Evolutionary conservation across 2,113 vertebrate species (phyloP).

Genomic region (Hylia prasina): DNA sequence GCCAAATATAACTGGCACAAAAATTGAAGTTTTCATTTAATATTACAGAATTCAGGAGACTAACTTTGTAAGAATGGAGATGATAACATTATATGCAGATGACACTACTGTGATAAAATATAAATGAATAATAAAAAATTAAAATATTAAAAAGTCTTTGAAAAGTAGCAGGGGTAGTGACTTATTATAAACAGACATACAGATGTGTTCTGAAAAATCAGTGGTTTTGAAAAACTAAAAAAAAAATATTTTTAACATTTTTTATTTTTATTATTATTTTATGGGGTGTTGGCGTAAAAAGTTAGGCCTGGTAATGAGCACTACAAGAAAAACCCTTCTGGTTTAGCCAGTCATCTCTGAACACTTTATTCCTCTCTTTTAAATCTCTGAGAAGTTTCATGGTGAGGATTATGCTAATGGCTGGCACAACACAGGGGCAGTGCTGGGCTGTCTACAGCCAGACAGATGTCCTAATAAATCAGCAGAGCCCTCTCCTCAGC

Average conservation of each 20-base stretch:
- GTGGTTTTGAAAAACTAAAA: neutral
- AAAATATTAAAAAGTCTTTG: neutral
- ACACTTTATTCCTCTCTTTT: slow-evolving; percentile 29
- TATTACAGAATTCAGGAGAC: neutral
- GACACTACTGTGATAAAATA: neutral
- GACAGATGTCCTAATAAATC: slow-evolving; percentile 66
- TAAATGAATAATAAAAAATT: slow-evolving; percentile 28
- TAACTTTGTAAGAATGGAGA: slow-evolving; percentile 12
- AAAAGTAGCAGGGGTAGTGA: slow-evolving; percentile 1
- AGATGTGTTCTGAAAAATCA: slow-evolving; percentile 13
- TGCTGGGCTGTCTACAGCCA: slow-evolving; percentile 37
- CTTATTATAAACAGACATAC: slow-evolving; percentile 13
- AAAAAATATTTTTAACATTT: neutral
- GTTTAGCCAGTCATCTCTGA: neutral
- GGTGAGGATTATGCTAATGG: slow-evolving; percentile 55
- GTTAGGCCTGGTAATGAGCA: neutral
- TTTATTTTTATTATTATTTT: neutral
- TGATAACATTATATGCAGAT: neutral
- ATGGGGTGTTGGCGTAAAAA: neutral
- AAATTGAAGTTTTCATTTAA: neutral
- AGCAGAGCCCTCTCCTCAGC: slow-evolving; percentile 47
- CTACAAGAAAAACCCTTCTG: slow-evolving; percentile 4
- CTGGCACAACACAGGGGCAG: neutral
- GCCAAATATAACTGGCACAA: neutral
- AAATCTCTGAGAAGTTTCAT: neutral